Evolutionary conservation across 2,888 invertebrate genomes (phyloP).

Genomic region (Morinoia aosen): DNA sequence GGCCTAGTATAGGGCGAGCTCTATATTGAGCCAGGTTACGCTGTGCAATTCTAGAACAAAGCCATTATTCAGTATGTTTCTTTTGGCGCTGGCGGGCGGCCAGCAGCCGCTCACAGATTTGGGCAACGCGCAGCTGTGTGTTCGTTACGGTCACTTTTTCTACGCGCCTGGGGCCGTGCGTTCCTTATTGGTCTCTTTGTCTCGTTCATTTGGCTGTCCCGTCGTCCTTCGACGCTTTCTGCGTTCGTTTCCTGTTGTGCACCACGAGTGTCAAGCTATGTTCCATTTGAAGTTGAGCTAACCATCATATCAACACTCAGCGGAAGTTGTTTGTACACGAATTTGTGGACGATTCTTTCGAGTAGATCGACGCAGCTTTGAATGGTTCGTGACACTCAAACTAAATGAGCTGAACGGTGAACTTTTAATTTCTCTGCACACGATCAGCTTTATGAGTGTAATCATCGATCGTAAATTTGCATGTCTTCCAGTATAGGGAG

Average conservation of each 20-base stretch:
- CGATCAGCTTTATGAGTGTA: too few species aligned
- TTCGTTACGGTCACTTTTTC: background rate
- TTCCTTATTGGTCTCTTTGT: background rate
- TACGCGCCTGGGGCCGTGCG: background rate
- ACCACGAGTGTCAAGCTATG: too few species aligned
- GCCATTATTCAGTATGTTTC: background rate
- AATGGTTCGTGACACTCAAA: too few species aligned
- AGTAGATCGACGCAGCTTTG: too few species aligned
- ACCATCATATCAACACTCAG: too few species aligned
- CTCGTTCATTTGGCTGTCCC: background rate
- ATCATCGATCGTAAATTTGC: too few species aligned
- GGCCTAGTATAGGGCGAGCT: background rate
- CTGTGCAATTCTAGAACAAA: background rate
- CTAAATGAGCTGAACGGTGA: too few species aligned
- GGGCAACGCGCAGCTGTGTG: background rate
- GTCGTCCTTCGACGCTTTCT: background rate
- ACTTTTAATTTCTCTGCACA: too few species aligned
- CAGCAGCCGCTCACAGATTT: background rate
- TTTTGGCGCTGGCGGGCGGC: background rate
- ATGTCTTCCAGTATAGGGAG: too few species aligned
- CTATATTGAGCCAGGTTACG: background rate
- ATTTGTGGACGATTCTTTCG: too few species aligned
- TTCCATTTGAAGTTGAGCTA: too few species aligned
- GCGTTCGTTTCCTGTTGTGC: background rate
- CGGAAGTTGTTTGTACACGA: too few species aligned